Evolutionary conservation across 1,140 invertebrate genomes (phyloP).

Genomic region (Macrostomum lignano): DNA sequence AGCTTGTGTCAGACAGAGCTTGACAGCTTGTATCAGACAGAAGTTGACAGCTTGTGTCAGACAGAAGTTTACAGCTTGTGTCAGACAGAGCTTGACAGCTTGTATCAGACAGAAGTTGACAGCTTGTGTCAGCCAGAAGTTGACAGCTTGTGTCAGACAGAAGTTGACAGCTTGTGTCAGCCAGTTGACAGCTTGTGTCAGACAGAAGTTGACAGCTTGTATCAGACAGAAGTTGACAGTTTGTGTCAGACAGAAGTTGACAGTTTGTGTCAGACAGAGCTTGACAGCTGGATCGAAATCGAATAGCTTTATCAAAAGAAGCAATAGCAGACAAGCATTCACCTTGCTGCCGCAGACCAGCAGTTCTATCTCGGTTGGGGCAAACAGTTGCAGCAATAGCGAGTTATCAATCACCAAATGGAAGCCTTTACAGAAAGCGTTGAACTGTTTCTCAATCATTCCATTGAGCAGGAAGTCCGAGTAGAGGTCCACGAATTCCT

Average conservation of each 20-base stretch:
- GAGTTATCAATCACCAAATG: conserved; percentile 32
- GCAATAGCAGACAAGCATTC: conserved; percentile 5
- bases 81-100: too few relatives aligned
- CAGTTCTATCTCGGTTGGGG: conserved; percentile 32
- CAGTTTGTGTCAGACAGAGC: background rate
- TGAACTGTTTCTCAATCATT: conserved; percentile 31
- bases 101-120: too few relatives aligned
- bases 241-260: background rate
- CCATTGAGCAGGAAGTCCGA: conserved; percentile 32
- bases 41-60: too few relatives aligned
- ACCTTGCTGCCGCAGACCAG: conserved; percentile 33
- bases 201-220: background rate
- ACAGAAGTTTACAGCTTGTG: too few relatives aligned
- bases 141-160: too few relatives aligned
- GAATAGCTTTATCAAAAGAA: background rate
- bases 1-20: too few relatives aligned
- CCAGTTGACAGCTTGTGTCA: background rate
- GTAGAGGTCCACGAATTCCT: conserved; percentile 33
- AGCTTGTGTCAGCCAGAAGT: too few relatives aligned
- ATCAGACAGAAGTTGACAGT: background rate
- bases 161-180: background rate
- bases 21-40: too few relatives aligned
- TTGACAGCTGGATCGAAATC: conserved; percentile 5
- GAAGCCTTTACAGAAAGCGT: conserved; percentile 32
- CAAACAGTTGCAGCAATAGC: conserved; percentile 29